Base-by-base conservation (phyloP, 2,113 vertebrate genomes). In the Lethenteron reissneri region DNA sequence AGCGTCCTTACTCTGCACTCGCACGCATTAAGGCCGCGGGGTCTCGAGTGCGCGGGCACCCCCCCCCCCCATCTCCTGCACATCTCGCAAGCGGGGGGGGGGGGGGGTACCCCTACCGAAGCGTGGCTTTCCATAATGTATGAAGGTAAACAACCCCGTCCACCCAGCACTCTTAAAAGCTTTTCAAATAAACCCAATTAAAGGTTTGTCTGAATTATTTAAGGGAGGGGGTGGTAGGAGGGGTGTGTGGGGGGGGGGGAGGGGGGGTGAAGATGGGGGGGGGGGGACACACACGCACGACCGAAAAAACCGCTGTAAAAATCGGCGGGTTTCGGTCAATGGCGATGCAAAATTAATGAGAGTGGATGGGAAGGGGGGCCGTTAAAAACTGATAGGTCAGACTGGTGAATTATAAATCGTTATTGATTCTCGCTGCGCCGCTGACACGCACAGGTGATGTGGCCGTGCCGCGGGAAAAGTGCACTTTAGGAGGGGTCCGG, bases 321-420 rank as follows among this genome's bases (percentile, higher is more conserved):
- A 82, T 83, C 81, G 83, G 82, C 81, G 80, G 81, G 80, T 82
- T 81, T 79, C 78, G 80, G 83, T 84, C 83, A 83, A 84, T 84
- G 83, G 79, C 78, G 80, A 80, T 84, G 80, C 82, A 84, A 83
- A 83, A 84, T 84, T 84, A 82, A 84, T 83, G 80, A 84, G 81
- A 80, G 79, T 80, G 64, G 64, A 68, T 68, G 25, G 25, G 25
- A 25, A 68, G 25, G 77, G 83, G 76, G 80, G 78, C 81, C 80
- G 81, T 82, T 83, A 84, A 83, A 83, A 83, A 77, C 80, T 81
- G 79, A 84, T 82, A 68, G 64, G 64, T 68, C 64, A 68, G 64
- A 2, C 64, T 68, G 81, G 82, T 84, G 83, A 84, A 84, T 83
- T 83, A 84, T 84, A 84, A 81, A 84, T 79, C 81, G 79, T 75